Conservation (phyloP, 2,113 vertebrate species). For the Petroica traversi region DNA sequence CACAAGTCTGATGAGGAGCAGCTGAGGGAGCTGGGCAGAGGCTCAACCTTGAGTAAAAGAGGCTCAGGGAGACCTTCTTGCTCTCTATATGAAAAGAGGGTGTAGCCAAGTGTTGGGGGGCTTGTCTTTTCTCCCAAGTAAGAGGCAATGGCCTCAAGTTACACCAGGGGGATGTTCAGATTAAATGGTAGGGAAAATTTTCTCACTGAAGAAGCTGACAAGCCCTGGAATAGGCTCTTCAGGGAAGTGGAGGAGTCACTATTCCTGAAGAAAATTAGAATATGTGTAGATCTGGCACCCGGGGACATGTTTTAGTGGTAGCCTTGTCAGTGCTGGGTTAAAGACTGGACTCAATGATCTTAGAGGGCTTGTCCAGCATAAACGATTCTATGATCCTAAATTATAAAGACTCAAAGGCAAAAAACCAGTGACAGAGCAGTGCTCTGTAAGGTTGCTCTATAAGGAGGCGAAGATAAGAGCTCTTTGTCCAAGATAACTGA, state of each 20-base stretch:
- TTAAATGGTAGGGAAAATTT: neutral
- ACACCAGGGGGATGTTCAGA: neutral
- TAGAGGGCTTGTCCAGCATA: neutral
- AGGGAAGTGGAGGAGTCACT: neutral
- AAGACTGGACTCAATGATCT: neutral
- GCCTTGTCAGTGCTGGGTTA: neutral
- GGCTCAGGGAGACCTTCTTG: neutral
- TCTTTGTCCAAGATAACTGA: neutral
- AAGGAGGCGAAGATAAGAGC: neutral
- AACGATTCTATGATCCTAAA: neutral
- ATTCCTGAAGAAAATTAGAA: neutral
- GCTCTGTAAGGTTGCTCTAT: no score
- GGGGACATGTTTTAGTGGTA: neutral
- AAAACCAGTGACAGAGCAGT: neutral
- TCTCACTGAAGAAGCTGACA: neutral
- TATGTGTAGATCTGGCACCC: neutral
- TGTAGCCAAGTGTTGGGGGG: neutral
- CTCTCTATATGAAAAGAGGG: neutral
- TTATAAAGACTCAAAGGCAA: neutral
- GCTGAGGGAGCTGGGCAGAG: neutral
- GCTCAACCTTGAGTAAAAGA: neutral
- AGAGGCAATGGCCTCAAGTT: neutral
- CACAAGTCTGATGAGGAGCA: neutral
- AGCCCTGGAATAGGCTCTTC: neutral
- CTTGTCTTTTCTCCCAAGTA: neutral